Evolutionary conservation across 2,888 invertebrate species (phyloP), one percentile per base, ranked within the genome.

Genomic region (Tinea trinotella): DNA sequence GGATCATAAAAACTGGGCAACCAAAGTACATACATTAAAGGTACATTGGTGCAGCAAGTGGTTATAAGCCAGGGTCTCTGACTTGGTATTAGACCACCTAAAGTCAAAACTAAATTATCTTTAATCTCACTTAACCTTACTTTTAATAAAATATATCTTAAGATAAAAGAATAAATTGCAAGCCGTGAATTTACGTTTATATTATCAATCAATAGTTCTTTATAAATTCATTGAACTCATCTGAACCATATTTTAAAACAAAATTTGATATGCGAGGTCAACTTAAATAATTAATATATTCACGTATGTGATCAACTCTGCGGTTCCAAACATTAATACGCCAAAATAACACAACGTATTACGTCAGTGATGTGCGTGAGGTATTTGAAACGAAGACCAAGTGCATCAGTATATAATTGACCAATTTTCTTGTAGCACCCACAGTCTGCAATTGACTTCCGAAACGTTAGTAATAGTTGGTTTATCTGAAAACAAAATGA

Each of bases 361-460:
- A 46, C 46, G 19, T 46, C 46, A 46, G 46, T 6, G 3, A 46
- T n/a, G 46, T 46, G 46, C 46, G 46, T 46, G 46, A 10, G 19
- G 46, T 19, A n/a, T 46, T 19, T 46, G 3, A 46, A 17, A 46
- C 19, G n/a, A 19, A 46, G 46, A 46, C 46, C 18, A 46, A 19
- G 46, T 46, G 46, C 46, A 46, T 46, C 46, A 19, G 18, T 46
- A 46, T 46, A 46, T 46, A 46, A 46, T 46, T 46, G 46, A 46
- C 17, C 46, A 46, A 18, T 10, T 46, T 17, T 46, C 46, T 46
- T 46, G 46, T 19, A 46, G 17, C 18, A 19, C 46, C 17, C 18
- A 19, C 46, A 46, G 46, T 46, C 46, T 46, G 46, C 46, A 5
- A 46, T 46, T 19, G 10, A 46, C 46, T 46, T 46, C 46, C 46